Evolutionary conservation across 2,797 vertebrate species (phyloP).

Genomic region (Pristis pectinata): DNA sequence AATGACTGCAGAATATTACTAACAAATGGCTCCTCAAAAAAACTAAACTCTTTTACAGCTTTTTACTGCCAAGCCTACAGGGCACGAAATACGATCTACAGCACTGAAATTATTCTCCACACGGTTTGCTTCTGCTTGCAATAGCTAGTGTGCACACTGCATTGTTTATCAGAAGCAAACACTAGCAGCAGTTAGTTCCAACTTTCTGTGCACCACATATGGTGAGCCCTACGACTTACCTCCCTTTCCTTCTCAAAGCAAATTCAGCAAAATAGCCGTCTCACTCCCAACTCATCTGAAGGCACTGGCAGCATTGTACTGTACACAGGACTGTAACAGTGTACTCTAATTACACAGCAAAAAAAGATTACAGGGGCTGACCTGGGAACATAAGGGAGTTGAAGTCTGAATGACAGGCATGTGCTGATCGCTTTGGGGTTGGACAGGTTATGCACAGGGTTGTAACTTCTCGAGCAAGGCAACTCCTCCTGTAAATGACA

Average conservation of each 20-base stretch:
- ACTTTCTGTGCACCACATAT: neutral
- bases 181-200: neutral
- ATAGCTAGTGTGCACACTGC: neutral
- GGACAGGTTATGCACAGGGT: constrained; percentile 54
- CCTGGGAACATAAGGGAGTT: constrained; percentile 46
- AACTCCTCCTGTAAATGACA: constrained; percentile 56
- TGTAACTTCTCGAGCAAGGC: constrained; percentile 46
- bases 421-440: constrained; percentile 46
- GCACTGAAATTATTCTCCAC: neutral
- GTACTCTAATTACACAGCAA: neutral
- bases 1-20: neutral
- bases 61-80: constrained; percentile 17
- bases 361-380: constrained; percentile 41
- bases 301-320: neutral
- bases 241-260: neutral
- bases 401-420: constrained; percentile 59
- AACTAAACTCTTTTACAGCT: neutral
- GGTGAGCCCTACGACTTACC: neutral
- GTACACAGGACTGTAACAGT: neutral
- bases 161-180: neutral
- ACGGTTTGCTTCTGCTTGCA: neutral
- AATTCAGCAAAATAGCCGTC: neutral
- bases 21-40: neutral
- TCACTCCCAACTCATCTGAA: neutral
- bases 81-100: constrained; percentile 3